Base-by-base conservation (phyloP, 2,113 vertebrate genomes). In the Notiomystis cincta region DNA sequence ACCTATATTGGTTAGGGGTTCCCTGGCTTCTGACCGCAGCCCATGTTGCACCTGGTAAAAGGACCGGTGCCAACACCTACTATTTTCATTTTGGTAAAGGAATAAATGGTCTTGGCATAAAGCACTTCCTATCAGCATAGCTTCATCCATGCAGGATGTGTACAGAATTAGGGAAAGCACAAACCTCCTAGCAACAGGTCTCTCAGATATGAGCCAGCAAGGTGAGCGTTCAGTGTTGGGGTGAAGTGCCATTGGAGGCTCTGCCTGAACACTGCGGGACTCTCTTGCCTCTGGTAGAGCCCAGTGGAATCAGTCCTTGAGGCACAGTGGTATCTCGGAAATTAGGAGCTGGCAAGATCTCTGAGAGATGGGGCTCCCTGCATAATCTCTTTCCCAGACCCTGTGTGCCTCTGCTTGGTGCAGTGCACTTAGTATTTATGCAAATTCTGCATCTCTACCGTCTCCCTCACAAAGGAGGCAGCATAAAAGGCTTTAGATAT, bases 321-420 rank as follows among this genome's bases (percentile, higher is more conserved):
- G 73, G 51, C 50, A 70, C 2, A 0, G 35, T 17, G n/a, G 56
- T 57, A 77, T 40, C 79, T 37, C 4, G 5, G 67, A 85, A 89
- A 64, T 50, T 3, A 70, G 64, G 19, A 93, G 44, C 47, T 75
- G 80, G 64, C 5, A 17, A 73, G 30, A 60, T 54, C 53, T 54
- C 38, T 73, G 76, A 54, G 72, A 87, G 60, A 83, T n/a, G 40
- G 44, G 64, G 72, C 86, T 83, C 48, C 51, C 53, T 76, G 64
- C 47, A 35, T 56, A 73, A 92, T 83, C 76, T 89, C 40, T 96
- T 96, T 86, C 77, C 51, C 95, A 95, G 86, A 56, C 4, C 53
- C 7, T 0, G 20, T 22, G 67, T 25, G 61, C 11, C 54, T 93
- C 56, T 79, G 51, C 33, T 27, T n/a, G 91, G 76, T 9, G 60